phyloP scores from a whole-genome alignment of 2,888 invertebrate species.

The Philereme vetulata region DNA sequence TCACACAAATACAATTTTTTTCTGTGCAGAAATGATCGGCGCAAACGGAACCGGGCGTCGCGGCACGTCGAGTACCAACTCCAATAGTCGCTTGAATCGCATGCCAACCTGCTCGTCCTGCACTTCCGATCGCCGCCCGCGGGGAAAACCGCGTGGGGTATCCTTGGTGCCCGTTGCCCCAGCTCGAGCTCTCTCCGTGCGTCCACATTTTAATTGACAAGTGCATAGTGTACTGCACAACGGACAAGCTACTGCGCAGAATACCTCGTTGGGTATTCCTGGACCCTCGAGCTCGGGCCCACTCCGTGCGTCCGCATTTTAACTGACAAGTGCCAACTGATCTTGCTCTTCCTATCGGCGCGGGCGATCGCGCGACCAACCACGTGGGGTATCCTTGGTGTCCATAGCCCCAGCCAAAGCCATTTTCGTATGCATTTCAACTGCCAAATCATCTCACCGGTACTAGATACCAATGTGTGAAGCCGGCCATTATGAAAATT shows the following conservation, averaged over 20 bases:
- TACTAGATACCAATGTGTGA: too few relatives aligned
- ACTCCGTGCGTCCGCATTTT: slow-evolving; percentile 47
- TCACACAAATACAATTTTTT: not conserved
- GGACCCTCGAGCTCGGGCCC: not conserved
- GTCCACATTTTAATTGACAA: slow-evolving; percentile 58
- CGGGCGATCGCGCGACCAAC: too few relatives aligned
- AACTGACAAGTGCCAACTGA: slow-evolving; percentile 39
- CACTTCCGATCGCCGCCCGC: slow-evolving; percentile 54
- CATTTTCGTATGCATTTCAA: too few relatives aligned
- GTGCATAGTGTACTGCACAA: not conserved
- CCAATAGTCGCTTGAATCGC: slow-evolving; percentile 59
- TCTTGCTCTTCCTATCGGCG: too few relatives aligned
- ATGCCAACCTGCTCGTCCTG: slow-evolving; percentile 64
- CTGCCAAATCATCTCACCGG: too few relatives aligned
- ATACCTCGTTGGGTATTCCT: too few relatives aligned
- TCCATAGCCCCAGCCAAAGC: too few relatives aligned
- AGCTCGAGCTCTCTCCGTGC: slow-evolving; percentile 45
- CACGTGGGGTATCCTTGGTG: too few relatives aligned
- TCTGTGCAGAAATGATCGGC: slow-evolving; percentile 62
- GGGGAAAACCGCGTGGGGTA: slow-evolving; percentile 10
- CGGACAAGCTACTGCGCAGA: too few relatives aligned
- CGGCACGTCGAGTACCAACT: slow-evolving; percentile 60
- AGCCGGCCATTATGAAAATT: too few relatives aligned
- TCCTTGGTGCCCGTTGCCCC: slow-evolving; percentile 33
- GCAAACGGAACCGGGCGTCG: slow-evolving; percentile 64